Evolutionary conservation across 1,140 invertebrate genomes (phyloP).

Genomic region (Platyscapa corneri): DNA sequence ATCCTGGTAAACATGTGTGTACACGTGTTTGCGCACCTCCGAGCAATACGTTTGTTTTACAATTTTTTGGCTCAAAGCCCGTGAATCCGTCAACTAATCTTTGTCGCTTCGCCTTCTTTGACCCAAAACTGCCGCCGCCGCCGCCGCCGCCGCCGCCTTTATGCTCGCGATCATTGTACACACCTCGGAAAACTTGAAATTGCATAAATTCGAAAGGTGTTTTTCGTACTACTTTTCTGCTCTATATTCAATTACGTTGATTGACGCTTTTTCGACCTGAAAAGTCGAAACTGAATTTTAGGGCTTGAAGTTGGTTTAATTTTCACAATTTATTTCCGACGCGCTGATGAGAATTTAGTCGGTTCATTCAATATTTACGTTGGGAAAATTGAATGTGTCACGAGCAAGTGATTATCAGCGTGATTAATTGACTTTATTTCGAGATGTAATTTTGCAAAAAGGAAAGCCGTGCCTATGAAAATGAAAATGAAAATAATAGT

Average conservation of each 20-base stretch:
- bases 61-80: not conserved
- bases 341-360: not conserved
- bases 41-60: conserved; percentile 42
- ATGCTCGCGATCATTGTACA: not conserved
- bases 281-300: not conserved
- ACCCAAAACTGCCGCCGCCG: too few relatives aligned
- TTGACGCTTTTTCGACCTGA: not conserved
- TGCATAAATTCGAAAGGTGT: too few relatives aligned
- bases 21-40: not conserved
- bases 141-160: too few relatives aligned
- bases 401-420: conserved; percentile 22
- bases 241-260: not conserved
- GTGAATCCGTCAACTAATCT: not conserved
- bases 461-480: too few relatives aligned
- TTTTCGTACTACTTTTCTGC: not conserved
- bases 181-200: not conserved
- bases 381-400: conserved; percentile 28
- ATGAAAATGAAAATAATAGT: too few relatives aligned
- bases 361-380: conserved; percentile 34
- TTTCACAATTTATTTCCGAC: conserved; percentile 2
- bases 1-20: conserved; percentile 50
- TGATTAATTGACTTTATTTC: conserved; percentile 34
- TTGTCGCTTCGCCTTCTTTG: too few relatives aligned
- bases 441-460: not conserved
- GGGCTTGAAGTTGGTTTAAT: not conserved